Evolutionary conservation across 1,140 invertebrate species (phyloP).

Genomic region (Cydia splendana): DNA sequence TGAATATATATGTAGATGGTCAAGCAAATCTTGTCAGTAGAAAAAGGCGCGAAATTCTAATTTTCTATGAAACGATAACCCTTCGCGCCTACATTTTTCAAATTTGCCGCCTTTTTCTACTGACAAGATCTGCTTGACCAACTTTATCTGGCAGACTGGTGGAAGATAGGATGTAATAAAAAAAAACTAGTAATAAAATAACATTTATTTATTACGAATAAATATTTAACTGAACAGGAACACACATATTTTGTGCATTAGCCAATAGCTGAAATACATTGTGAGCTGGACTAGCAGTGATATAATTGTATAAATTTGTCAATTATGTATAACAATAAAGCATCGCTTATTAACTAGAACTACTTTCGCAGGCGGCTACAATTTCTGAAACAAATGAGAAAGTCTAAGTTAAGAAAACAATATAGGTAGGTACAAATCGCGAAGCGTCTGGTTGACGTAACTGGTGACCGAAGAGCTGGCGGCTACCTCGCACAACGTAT

Average conservation of each 20-base stretch:
- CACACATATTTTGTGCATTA: background rate
- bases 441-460: too few relatives aligned
- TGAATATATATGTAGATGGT: too few relatives aligned
- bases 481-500: too few relatives aligned
- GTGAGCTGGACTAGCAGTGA: slow-evolving; percentile 4
- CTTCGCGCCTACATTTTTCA: too few relatives aligned
- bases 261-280: slow-evolving; percentile 7
- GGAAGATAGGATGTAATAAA: background rate
- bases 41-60: too few relatives aligned
- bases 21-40: too few relatives aligned
- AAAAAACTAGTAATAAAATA: background rate
- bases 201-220: slow-evolving; percentile 4
- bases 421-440: too few relatives aligned
- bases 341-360: slow-evolving; percentile 28
- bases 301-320: background rate
- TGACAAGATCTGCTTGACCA: too few relatives aligned
- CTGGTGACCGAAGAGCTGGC: too few relatives aligned
- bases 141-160: too few relatives aligned
- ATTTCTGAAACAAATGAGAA: slow-evolving; percentile 61
- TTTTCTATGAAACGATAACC: too few relatives aligned
- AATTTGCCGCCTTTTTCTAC: too few relatives aligned
- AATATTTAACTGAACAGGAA: background rate
- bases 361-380: slow-evolving; percentile 46
- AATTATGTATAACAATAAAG: slow-evolving; percentile 5
- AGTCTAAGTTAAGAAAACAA: background rate